Percentiles rank a stretch among this genome's conserved stretches.
phyloP scores from a whole-genome alignment of 2,797 vertebrate genomes.

The Cyclura pinguis region DNA sequence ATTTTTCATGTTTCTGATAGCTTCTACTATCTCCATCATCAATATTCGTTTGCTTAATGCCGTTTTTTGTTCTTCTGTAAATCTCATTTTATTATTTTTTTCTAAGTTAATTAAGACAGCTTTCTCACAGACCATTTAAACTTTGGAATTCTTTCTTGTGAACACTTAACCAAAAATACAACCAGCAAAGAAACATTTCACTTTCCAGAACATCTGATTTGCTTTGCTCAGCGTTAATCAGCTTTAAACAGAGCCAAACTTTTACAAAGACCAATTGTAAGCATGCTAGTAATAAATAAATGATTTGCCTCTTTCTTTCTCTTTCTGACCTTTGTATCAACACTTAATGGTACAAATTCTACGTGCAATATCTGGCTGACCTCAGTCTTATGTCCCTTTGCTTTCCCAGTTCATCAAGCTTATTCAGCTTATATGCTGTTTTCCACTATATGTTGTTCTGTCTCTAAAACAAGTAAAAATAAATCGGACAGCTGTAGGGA shows the following conservation, averaged over 20 bases:
- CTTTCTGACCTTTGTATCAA: neutral
- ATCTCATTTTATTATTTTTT: no score
- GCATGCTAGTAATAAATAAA: neutral
- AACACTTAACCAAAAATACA: neutral
- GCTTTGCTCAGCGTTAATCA: no score
- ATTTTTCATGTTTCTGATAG: no score
- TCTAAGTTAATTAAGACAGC: no score
- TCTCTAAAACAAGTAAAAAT: neutral
- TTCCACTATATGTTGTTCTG: neutral
- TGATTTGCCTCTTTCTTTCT: neutral
- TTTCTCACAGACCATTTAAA: neutral
- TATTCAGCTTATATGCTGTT: neutral
- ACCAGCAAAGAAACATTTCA: neutral
- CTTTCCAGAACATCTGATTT: neutral
- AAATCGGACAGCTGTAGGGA: neutral
- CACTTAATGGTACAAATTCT: neutral
- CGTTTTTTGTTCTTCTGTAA: no score
- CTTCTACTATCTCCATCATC: no score
- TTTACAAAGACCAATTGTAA: neutral
- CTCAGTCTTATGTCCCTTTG: neutral
- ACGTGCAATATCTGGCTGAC: neutral
- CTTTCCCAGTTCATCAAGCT: neutral
- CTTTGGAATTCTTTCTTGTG: neutral
- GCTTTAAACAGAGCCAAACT: neutral
- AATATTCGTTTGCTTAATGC: no score